Base-by-base conservation (phyloP, 1,140 invertebrate genomes). In the Calephelis virginiensis region DNA sequence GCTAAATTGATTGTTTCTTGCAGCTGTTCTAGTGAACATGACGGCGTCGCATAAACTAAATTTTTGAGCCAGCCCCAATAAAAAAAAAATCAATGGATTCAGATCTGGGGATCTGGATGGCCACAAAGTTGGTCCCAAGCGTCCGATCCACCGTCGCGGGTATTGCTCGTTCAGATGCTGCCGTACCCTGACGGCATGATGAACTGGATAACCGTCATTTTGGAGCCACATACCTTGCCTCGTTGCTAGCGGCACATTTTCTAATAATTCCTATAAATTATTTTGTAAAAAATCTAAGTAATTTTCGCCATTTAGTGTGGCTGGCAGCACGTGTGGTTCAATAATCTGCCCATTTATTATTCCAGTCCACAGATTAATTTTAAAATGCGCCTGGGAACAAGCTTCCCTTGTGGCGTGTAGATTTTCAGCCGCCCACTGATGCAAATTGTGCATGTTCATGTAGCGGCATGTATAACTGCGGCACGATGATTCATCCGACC, bases 231-330 rank as follows among this genome's bases (percentile, higher is more conserved):
- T 53, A 8, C 5, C 28, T 8, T n/a, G 12, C 13, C 50, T 53
- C 5, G 9, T 13, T 14, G 12, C 50, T n/a, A 53, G 13, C 12
- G 50, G 12, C 50, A 28, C 17, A 8, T 53, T n/a, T 14, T 53
- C 50, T n/a, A 53, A 53, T 8, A 53, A n/a, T 14, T 8, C 8
- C 3, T 10, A n/a, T 8, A 53, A n/a, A 13, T 53, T n/a, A 14
- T 53, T 53, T 53, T 53, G 10, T 53, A 53, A 53, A 53, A 53
- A 53, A 14, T 53, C 6, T 53, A 53, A 53, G 8, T 53, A 53
- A 8, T 14, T 53, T 14, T 28, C 9, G 17, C 12, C 50, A 8
- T n/a, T 53, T 53, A 53, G 0, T 8, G 8, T 53, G 17, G 11
- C 50, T 28, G 50, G 50, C 11, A 53, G 17, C 50, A 8, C 50